Evolutionary conservation across 2,113 vertebrate species (phyloP), one percentile per base, ranked within the genome.

Genomic region (Actenoides hombroni): DNA sequence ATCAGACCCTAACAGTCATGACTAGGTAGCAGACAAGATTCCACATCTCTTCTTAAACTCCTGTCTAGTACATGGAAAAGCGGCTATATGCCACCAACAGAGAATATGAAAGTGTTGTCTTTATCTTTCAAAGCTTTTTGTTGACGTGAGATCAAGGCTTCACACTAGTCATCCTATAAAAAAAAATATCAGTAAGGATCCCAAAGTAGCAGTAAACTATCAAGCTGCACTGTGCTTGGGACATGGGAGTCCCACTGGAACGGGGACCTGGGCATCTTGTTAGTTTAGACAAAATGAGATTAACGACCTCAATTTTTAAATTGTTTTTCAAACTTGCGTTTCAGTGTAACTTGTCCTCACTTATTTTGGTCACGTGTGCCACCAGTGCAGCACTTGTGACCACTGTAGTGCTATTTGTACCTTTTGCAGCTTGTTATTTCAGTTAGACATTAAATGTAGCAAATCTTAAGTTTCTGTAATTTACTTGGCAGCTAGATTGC

Each of bases 301-400:
- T 60, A 53, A 53, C 0, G 0, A 25, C 24, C 53, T 5, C 14
- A 59, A 9, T 11, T 42, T 74, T 9, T 35, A 63, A 42, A 60
- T 68, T 75, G 11, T 28, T 87, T 91, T 65, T 73, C 21, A 69
- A 18, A n/a, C 33, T 53, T 74, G 11, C 31, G 16, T 54, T 84
- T 85, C 33, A 16, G 5, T 39, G 20, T 69, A 26, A 37, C n/a
- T 64, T n/a, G 21, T 46, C 53, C 65, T 92, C 19, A n/a, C 44
- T 77, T 79, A 17, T 31, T 84, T 49, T 80, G 57, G 59, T 86
- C 33, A n/a, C 1, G 0, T 20, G 21, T 80, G 29, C 51, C 17
- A 95, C 24, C 33, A 24, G 19, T 5, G 61, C 39, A 53, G 40
- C 48, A 8, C 48, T 56, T 33, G 33, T 57, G 53, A 75, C 35